Evolutionary conservation across 2,888 invertebrate species (phyloP).

Genomic region (Dermolepida albohirtum): DNA sequence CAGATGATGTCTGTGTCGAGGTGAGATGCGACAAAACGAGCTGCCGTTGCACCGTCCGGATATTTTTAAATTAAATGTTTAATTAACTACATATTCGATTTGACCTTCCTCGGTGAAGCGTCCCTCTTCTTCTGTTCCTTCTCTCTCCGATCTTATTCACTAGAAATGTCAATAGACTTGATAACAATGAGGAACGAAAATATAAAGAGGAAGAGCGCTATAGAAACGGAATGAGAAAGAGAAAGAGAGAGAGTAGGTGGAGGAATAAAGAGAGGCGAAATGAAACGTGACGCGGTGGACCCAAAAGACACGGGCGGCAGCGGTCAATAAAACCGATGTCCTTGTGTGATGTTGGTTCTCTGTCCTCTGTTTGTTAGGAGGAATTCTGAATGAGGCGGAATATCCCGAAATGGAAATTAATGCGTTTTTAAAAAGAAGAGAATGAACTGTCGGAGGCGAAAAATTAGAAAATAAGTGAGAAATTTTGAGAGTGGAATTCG

Average conservation of each 20-base stretch:
- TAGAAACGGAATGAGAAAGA: background rate
- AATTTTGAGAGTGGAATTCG: too few species aligned
- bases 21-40: background rate
- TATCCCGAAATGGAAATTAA: conserved; percentile 28
- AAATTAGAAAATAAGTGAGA: too few species aligned
- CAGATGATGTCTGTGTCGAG: background rate
- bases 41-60: conserved; percentile 4
- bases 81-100: too few species aligned
- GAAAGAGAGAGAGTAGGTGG: background rate
- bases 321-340: conserved; percentile 33
- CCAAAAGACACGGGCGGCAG: background rate
- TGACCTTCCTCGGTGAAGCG: too few species aligned
- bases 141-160: background rate
- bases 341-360: conserved; percentile 24
- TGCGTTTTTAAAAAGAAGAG: conserved; percentile 4
- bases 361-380: conserved; percentile 9
- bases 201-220: background rate
- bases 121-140: background rate
- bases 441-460: too few species aligned
- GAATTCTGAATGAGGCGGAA: conserved; percentile 2
- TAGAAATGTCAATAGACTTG: conserved; percentile 11
- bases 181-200: conserved; percentile 2
- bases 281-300: background rate
- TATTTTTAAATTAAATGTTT: conserved; percentile 8
- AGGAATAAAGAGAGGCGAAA: background rate